Conservation (phyloP, 1,140 invertebrate species). For the Chrysopa pallens region DNA sequence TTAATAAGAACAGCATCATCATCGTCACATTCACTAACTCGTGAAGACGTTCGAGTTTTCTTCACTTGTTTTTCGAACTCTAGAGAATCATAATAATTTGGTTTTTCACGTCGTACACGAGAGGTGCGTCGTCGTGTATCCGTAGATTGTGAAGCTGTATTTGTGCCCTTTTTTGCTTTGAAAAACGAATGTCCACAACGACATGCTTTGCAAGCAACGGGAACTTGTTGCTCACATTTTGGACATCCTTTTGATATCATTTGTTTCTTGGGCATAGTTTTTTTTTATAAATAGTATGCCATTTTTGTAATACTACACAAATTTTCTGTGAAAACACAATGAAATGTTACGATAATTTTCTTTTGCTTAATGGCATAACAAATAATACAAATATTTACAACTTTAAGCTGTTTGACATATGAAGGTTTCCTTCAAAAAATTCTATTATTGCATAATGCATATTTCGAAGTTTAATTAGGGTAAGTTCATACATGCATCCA, state of each 20-base stretch:
- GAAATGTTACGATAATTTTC: too few relatives aligned
- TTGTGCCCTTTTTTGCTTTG: conserved; percentile 37
- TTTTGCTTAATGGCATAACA: too few relatives aligned
- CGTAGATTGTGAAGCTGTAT: conserved; percentile 14
- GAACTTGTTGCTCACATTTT: conserved; percentile 44
- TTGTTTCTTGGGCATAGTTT: conserved; percentile 21
- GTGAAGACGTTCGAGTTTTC: conserved; percentile 28
- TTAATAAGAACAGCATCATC: conserved; percentile 27
- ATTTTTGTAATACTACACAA: too few relatives aligned
- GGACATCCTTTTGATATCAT: conserved; percentile 40
- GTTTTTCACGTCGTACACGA: conserved; percentile 54
- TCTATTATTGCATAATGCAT: too few relatives aligned
- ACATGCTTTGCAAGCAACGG: conserved; percentile 63
- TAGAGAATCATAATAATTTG: conserved; percentile 67
- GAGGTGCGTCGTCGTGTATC: conserved; percentile 45
- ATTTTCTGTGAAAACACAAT: too few relatives aligned
- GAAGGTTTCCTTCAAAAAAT: too few relatives aligned
- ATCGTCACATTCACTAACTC: conserved; percentile 23
- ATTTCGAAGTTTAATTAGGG: too few relatives aligned
- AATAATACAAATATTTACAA: too few relatives aligned
- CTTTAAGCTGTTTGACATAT: too few relatives aligned
- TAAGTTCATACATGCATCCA: too few relatives aligned
- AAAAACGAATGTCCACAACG: conserved; percentile 64
- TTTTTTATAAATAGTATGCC: background rate
- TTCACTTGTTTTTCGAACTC: conserved; percentile 54